Base-by-base conservation (phyloP, 2,113 vertebrate genomes). In the Engystomops pustulosus region DNA sequence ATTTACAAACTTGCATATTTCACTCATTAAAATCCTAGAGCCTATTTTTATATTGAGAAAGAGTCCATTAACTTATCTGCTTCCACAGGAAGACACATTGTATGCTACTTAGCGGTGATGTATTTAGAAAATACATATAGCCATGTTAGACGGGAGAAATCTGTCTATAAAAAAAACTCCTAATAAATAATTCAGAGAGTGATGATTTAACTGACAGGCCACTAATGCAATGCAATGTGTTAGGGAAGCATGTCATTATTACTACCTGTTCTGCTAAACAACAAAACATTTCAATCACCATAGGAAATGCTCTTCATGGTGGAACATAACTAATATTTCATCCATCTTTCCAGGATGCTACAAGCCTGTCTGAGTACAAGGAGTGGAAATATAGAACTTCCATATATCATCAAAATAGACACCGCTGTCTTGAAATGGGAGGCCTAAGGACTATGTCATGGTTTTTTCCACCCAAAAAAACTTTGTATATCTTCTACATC, bases 131-230 rank as follows among this genome's bases (percentile, higher is more conserved):
- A 82, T 55, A 82, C 53, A 58, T 72, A 60, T 77, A 68, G 27
- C 55, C 38, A 78, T 78, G 75, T 17, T 3, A 77, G 81, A 38
- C 27, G 67, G 41, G 44, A 51, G 55, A 34, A 68, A 84, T 51
- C 27, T 34, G 14, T 60, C 81, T 76, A 67, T 77, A 77, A 77
- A 77, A 76, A 72, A 62, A 71, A 70, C 38, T 38, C 53, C 47
- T 23, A 49, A 76, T 84, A 84, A 76, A 84, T 84, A 84, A 76
- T 84, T 84, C 58, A 84, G 45, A n/a, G 41, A 34, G 36, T 25
- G 27, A 36, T 58, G 75, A 78, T 68, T 38, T 51, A 77, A 76
- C 71, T 77, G 71, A 53, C 71, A 84, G 60, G 18, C 71, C 44
- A 11, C 27, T 77, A 84, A 84, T 84, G 71, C 38, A 67, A 84